Base-by-base conservation (phyloP, 2,113 vertebrate genomes). In the Periophthalmus modestus region DNA sequence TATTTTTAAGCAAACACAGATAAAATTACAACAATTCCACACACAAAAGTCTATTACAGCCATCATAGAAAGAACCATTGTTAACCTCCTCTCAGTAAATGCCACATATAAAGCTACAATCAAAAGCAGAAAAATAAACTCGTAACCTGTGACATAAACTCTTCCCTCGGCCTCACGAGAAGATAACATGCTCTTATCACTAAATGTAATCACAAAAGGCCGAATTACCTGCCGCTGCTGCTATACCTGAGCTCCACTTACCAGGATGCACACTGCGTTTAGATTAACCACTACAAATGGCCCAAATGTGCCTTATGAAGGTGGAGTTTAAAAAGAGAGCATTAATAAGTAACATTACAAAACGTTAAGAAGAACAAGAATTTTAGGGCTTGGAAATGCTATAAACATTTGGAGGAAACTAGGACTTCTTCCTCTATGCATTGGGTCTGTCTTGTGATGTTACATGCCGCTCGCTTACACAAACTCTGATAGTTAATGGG, bases 81-180 rank as follows among this genome's bases (percentile, higher is more conserved):
- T 23, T 24, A 28, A 13, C 12, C 23, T 28, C 57, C 5, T 16
- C 23, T 65, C 7, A 39, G n/a, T 39, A 65, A 43, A 19, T 19
- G 2, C 3, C 18, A 65, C 34, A n/a, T 7, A 65, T 43, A 18
- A 43, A 62, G 7, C 28, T 0, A 4, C 18, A 43, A 65, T 39
- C 62, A 65, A 65, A 65, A 39, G 62, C 33, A n/a, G 6, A 39
- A 65, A 65, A 65, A 39, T n/a, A 12, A n/a, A 39, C 61, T 16
- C 24, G 5, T 16, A 62, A 62, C 16, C 61, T 58, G 4, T 58
- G 12, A 59, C 57, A 59, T 28, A 7, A 19, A 4, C 16, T 12
- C 33, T 34, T 55, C 34, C 10, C 34, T 16, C 9, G 33, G 34
- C 62, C 34, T n/a, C 16, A 19, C 10, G 18, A 18, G 23, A 65